Evolutionary conservation across 1,140 invertebrate species (phyloP).

Genomic region (Saccostrea cuccullata): DNA sequence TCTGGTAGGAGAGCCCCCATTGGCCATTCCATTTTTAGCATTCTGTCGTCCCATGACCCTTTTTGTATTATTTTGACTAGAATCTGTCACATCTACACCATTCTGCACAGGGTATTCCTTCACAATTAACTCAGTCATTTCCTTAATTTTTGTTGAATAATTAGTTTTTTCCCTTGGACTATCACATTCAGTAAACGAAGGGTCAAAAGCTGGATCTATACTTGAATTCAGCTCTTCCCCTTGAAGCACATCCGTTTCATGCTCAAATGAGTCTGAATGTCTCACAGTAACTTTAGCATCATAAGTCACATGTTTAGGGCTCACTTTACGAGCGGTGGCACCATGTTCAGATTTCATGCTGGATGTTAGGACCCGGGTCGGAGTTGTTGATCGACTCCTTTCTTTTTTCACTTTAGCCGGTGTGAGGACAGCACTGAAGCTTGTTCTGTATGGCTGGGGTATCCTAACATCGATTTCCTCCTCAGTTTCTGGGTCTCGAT

Average conservation of each 20-base stretch:
- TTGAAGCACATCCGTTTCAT: constrained; percentile 61
- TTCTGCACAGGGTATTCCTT: constrained; percentile 53
- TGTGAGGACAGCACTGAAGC: constrained; percentile 66
- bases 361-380: constrained; percentile 54
- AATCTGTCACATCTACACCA: constrained; percentile 33
- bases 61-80: neutral
- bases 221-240: constrained; percentile 31
- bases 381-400: constrained; percentile 64
- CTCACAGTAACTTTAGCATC: constrained; percentile 66
- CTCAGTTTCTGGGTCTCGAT: constrained; percentile 44
- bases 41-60: constrained; percentile 17
- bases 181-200: constrained; percentile 27
- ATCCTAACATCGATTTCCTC: constrained; percentile 65
- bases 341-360: constrained; percentile 56
- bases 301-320: constrained; percentile 69
- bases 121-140: constrained; percentile 66
- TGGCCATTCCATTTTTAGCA: constrained; percentile 53
- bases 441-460: constrained; percentile 69
- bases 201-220: constrained; percentile 40
- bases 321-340: constrained; percentile 51
- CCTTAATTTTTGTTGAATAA: constrained; percentile 63
- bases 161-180: constrained; percentile 48
- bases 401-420: constrained; percentile 59
- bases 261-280: constrained; percentile 68
- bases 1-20: constrained; percentile 39